Conservation (phyloP, 2,113 vertebrate species). For the Sterrhoptilus dennistouni region DNA sequence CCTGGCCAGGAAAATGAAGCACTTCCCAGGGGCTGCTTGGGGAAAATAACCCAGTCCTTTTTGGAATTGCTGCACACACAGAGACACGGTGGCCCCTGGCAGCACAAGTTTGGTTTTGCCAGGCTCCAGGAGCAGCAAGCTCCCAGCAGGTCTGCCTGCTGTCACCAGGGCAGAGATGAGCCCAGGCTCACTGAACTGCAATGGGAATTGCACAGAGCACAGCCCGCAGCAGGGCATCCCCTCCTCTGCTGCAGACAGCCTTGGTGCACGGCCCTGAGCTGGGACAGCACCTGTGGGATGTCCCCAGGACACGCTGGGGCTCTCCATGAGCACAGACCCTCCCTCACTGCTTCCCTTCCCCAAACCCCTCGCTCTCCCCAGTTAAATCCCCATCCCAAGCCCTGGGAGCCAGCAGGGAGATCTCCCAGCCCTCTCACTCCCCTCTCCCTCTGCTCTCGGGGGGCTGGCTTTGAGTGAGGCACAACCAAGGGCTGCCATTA, state of each 20-base stretch:
- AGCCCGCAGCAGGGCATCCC: neutral
- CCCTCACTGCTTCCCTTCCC: rapidly evolving
- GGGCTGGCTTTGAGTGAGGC: constrained; percentile 36
- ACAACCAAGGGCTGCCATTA: constrained; percentile 60
- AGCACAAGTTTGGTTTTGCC: neutral
- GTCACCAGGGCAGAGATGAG: rapidly evolving
- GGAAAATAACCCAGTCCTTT: too few relatives aligned
- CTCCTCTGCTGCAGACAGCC: neutral
- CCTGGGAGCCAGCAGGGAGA: neutral
- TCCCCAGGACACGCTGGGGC: neutral
- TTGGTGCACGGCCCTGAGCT: rapidly evolving
- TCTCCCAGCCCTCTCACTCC: neutral
- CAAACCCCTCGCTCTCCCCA: rapidly evolving
- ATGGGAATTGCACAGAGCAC: neutral
- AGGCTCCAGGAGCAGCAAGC: neutral
- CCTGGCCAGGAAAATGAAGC: neutral
- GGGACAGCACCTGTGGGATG: neutral
- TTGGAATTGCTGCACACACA: neutral
- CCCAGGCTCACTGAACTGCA: rapidly evolving
- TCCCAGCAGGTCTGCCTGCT: neutral
- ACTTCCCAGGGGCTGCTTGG: neutral
- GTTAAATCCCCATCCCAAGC: rapidly evolving
- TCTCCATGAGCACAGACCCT: neutral
- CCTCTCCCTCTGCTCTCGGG: neutral
- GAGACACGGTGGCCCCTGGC: rapidly evolving